Base-by-base conservation (phyloP, 1,140 invertebrate species). In the Wiebesia pumilae region DNA sequence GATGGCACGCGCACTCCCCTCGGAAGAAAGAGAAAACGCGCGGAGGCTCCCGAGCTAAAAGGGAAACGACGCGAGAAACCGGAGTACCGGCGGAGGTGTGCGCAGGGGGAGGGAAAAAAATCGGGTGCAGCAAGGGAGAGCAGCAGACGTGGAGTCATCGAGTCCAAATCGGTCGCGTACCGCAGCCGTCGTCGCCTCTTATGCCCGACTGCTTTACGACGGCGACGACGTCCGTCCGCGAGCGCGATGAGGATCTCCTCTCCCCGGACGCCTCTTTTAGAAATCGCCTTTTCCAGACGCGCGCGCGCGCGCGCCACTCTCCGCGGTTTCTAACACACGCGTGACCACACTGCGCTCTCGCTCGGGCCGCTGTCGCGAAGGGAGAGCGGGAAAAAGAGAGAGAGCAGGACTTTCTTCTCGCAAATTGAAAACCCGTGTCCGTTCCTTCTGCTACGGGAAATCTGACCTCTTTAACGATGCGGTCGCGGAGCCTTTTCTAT, bases 361-460 rank as follows among this genome's bases (percentile, higher is more conserved):
- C 10, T 16, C n/a, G 12, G 24, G 9, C 65, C 7, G 54, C 43
- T 51, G 27, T 30, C 43, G 43, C 2, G 47, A 33, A 30, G 77
- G 14, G 21, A 30, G 35, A 1, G 73, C 2, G 51, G 1, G 51
- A 54, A 16, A 7, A 21, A 12, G 58, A 54, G 47, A 54, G 47
- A 9, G 33, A 40, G 21, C n/a, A 9, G 16, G 62, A 81, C 82
- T 77, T 58, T 80, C 83, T 84, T 84, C 77, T 38, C 71, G 84
- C 84, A 85, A 85, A 85, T 85, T 85, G 84, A 85, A 85, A 85
- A 71, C 79, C 77, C 69, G 85, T 83, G 85, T 86, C 35, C 33
- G 71, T 43, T 77, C 62, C 71, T 84, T 84, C 77, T 75, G 43
- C 4, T 69, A 21, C 67, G 69, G 67, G 82, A 77, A 77, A 83